Base-by-base conservation (phyloP, 2,113 vertebrate species). In the Plecturocebus donacophilus region DNA sequence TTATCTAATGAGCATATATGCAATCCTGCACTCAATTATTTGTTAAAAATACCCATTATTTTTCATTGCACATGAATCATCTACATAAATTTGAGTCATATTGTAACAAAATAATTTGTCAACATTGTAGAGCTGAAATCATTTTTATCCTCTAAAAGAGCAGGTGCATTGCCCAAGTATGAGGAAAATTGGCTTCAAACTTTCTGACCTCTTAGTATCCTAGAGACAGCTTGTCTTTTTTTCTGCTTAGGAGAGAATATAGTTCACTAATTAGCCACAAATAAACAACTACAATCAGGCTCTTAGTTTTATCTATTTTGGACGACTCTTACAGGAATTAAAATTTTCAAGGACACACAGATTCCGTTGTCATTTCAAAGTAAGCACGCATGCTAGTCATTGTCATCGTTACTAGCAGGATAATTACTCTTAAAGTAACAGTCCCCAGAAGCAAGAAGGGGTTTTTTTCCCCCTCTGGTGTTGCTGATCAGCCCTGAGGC, bases 371-470 rank as follows among this genome's bases (percentile, higher is more conserved):
- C 84, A 87, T 96, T 94, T 92, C 71, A 38, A 96, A 96, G 87
- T 75, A 87, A 93, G 71, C 16, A 40, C 45, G 95, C 25, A n/a
- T 23, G 17, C 76, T 87, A 93, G 35, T 56, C 80, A 30, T 56
- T 76, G 80, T 88, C 87, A 86, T 90, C 21, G 7, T 77, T 45
- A 71, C 76, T 47, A 56, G 95, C 81, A 83, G 16, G 45, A 95
- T 90, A 96, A 96, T 97, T 95, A 85, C 70, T 96, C 56, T 93
- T 94, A 95, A 97, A 87, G 84, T 58, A 96, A 54, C 87, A 90
- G 92, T 88, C 58, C 87, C 90, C 2, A 0, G 58, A 85, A 93
- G 92, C 75, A 68, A 94, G 47, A 84, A 61, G 56, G 8, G 3
- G 21, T n/a, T 32, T 47, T 30, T 89, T 54, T 25, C 73, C 8